These are phyloP conservation scores for Thunnus maccoyii DNA, from an alignment of 2,113 vertebrate species.

Conservation along the genomic window DNA sequence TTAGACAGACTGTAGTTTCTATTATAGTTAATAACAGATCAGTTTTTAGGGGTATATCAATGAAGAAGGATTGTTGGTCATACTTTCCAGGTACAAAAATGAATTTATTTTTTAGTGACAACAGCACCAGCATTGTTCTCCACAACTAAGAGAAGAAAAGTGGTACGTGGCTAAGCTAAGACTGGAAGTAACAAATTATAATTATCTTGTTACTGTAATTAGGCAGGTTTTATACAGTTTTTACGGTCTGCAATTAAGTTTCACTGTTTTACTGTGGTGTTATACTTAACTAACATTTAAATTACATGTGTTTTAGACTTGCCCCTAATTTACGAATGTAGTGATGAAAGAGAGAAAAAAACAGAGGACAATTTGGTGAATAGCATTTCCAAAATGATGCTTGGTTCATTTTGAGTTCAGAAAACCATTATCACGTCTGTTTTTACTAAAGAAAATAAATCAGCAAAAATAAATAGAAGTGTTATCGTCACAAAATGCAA, in stretches of 20 bases:
- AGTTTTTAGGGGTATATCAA: background rate
- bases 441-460: background rate
- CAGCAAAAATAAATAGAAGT: background rate
- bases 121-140: background rate
- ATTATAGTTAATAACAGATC: too few species aligned
- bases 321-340: background rate
- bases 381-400: background rate
- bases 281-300: background rate
- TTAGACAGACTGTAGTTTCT: too few species aligned
- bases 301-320: conserved; percentile 1
- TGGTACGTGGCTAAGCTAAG: too few species aligned
- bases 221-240: conserved; percentile 1
- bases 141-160: background rate
- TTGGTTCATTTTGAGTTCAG: conserved; percentile 1
- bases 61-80: background rate
- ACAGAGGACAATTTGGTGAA: background rate
- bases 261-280: background rate
- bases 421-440: background rate
- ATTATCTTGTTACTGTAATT: conserved; percentile 12
- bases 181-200: conserved; percentile 1
- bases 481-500: background rate
- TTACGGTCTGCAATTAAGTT: background rate
- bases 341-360: background rate
- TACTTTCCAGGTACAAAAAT: background rate
- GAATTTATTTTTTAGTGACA: background rate